These are phyloP conservation scores for Lophura nycthemera DNA, from an alignment of 2,113 vertebrate species.

Conservation along the genomic window DNA sequence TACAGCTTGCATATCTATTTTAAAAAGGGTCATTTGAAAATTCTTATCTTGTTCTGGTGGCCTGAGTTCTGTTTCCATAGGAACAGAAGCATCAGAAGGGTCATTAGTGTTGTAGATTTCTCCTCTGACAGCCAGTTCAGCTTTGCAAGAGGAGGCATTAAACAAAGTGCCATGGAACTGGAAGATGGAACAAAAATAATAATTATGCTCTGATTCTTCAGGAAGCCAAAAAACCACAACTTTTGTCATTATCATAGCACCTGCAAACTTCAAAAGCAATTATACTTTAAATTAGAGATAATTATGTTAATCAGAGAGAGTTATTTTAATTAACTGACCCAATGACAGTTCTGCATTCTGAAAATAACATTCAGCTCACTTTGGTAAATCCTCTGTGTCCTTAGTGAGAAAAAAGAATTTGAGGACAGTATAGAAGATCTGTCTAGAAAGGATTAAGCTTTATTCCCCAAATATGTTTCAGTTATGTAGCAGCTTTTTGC, in stretches of 20 bases:
- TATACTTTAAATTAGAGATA: not conserved
- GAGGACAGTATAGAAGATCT: not conserved
- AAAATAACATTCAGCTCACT: not conserved
- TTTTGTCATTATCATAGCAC: not conserved
- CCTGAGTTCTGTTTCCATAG: slow-evolving; percentile 22
- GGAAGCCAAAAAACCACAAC: not conserved
- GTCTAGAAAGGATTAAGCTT: not conserved
- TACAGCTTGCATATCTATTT: not conserved
- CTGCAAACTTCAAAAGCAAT: not conserved
- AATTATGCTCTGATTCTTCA: not conserved
- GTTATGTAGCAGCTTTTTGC: not conserved
- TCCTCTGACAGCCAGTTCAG: not conserved
- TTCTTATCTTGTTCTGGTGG: not conserved
- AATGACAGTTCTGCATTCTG: not conserved
- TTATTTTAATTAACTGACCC: not conserved
- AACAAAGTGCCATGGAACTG: not conserved
- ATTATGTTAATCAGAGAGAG: not conserved
- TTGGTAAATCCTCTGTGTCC: not conserved
- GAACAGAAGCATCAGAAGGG: not conserved
- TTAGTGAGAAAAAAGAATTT: not conserved
- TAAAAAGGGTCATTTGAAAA: not conserved
- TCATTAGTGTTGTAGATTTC: not conserved
- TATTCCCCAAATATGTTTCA: not conserved
- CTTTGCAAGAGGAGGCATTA: not conserved
- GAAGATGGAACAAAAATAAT: not conserved